These are phyloP conservation scores for Drosophila barbarae DNA, from an alignment of 2,888 invertebrate genomes.

Conservation along the genomic window DNA sequence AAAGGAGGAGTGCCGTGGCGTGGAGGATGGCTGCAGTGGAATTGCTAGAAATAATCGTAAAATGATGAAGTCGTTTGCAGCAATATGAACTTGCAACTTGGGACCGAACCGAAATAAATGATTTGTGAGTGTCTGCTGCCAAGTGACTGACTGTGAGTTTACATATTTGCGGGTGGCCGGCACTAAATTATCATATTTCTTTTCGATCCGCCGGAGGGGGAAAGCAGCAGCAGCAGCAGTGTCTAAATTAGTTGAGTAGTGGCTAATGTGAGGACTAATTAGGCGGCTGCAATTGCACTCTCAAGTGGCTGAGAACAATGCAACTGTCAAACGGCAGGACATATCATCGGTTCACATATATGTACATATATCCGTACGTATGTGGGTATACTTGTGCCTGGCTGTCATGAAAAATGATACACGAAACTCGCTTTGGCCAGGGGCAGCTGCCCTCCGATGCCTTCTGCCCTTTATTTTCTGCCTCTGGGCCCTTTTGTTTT, in stretches of 20 bases:
- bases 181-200: slow-evolving; percentile 61
- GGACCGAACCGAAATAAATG: slow-evolving; percentile 50
- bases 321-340: slow-evolving; percentile 64
- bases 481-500: slow-evolving; percentile 73
- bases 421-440: slow-evolving; percentile 58
- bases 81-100: slow-evolving; percentile 34
- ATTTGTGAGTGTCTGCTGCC: slow-evolving; percentile 51
- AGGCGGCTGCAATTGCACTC: slow-evolving; percentile 69
- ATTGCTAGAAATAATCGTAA: slow-evolving; percentile 72
- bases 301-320: slow-evolving; percentile 64
- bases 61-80: slow-evolving; percentile 66
- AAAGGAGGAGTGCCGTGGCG: slow-evolving; percentile 7
- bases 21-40: slow-evolving; percentile 61
- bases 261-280: slow-evolving; percentile 51
- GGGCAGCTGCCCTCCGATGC: slow-evolving; percentile 56
- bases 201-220: background rate
- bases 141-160: slow-evolving; percentile 3
- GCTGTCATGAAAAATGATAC: slow-evolving; percentile 72
- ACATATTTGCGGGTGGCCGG: slow-evolving; percentile 63
- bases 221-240: background rate
- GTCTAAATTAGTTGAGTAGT: slow-evolving; percentile 42
- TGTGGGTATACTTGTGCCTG: slow-evolving; percentile 14
- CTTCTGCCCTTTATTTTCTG: slow-evolving; percentile 55
- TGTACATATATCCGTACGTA: background rate
- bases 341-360: slow-evolving; percentile 37